Percentiles rank a stretch among this genome's conserved stretches.
These are phyloP conservation scores for Pterois miles DNA, from an alignment of 2,797 vertebrate species.

Conservation along the genomic window DNA sequence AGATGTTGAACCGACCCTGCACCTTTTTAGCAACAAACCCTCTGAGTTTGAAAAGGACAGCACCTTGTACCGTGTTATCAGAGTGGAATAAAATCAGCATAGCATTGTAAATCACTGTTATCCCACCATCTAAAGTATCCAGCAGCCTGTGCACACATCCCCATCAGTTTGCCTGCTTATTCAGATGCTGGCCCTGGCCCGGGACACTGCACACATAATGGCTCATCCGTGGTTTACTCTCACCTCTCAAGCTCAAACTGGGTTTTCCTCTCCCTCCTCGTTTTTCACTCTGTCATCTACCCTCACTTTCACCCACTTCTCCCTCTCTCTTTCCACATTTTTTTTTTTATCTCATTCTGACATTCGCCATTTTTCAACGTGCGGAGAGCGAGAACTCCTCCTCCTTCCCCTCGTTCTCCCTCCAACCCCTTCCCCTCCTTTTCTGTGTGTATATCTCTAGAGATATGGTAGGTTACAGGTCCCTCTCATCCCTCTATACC, in stretches of 20 bases:
- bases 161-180: conserved; percentile 66
- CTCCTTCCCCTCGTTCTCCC: conserved; percentile 50
- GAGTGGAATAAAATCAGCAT: conserved; percentile 63
- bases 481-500: conserved; percentile 50
- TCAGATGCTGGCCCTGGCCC: conserved; percentile 65
- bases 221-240: conserved; percentile 71
- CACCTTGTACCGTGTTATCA: conserved; percentile 36
- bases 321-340: conserved; percentile 64
- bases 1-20: conserved; percentile 21
- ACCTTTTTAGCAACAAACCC: conserved; percentile 17
- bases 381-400: conserved; percentile 68
- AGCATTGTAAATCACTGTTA: conserved; percentile 64
- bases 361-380: conserved; percentile 84
- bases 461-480: conserved; percentile 75
- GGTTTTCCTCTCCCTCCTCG: conserved; percentile 78
- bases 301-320: conserved; percentile 75
- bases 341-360: conserved; percentile 81
- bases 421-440: conserved; percentile 38
- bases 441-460: conserved; percentile 58
- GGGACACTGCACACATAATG: conserved; percentile 65
- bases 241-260: conserved; percentile 79
- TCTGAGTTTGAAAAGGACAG: conserved; percentile 55
- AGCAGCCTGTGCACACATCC: conserved; percentile 44
- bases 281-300: conserved; percentile 84
- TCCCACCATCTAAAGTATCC: conserved; percentile 49